Evolutionary conservation across 92 coral and sea anemone species (phyloP).

Genomic region (Heteractis magnifica): DNA sequence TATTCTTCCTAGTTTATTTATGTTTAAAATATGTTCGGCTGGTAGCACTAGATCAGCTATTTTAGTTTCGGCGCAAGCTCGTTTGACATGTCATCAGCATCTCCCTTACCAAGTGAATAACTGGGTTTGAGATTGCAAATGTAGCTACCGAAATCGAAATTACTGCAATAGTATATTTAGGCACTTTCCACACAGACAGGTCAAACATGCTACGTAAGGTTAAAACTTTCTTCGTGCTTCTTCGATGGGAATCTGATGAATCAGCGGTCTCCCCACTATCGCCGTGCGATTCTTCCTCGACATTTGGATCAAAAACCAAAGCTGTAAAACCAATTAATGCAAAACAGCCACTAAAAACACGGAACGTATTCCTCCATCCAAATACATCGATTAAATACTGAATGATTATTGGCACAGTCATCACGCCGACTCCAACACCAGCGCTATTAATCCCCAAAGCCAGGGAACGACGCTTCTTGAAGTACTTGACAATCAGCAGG

Average conservation of each 20-base stretch:
- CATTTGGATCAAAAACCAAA: conserved; percentile 40
- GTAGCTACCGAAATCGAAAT: conserved; percentile 15
- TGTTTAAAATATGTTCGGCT: too few species aligned
- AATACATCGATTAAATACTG: conserved; percentile 28
- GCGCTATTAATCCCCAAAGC: conserved; percentile 23
- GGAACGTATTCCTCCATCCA: conserved; percentile 50
- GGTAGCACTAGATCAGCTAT: too few species aligned
- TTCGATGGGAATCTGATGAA: not conserved
- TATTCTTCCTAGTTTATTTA: too few species aligned
- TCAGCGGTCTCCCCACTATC: conserved; percentile 10
- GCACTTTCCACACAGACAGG: conserved; percentile 56
- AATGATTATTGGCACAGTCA: conserved; percentile 39
- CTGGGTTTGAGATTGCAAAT: conserved; percentile 36
- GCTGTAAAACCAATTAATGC: conserved; percentile 16
- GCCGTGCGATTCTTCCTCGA: conserved; percentile 13
- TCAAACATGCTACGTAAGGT: conserved; percentile 31
- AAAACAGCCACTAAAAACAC: conserved; percentile 32
- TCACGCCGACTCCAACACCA: conserved; percentile 54
- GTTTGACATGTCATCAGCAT: too few species aligned
- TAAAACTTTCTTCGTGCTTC: not conserved
- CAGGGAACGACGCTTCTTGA: conserved; percentile 30
- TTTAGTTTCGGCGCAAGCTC: too few species aligned
- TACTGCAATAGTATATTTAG: conserved; percentile 17
- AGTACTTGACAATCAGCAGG: conserved; percentile 15
- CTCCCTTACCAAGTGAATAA: conserved; percentile 51